phyloP scores from a whole-genome alignment of 2,888 invertebrate genomes.

The Linnaemya vulpina region DNA sequence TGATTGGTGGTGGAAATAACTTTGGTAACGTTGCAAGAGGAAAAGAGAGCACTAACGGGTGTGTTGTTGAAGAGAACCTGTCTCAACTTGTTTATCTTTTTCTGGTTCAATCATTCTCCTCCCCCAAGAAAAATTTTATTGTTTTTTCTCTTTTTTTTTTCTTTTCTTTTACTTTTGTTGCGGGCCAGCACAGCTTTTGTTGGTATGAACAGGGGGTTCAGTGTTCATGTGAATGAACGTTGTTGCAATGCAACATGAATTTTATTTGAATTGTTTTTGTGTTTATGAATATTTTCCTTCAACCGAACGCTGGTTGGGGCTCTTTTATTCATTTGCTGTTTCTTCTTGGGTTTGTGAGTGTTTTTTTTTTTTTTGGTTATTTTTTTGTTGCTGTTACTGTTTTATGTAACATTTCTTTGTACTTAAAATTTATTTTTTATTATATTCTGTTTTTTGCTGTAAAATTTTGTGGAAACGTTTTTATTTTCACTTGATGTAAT shows the following conservation, averaged over 20 bases:
- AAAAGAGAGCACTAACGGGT: constrained; percentile 3
- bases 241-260: background rate
- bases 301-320: constrained; percentile 29
- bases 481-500: constrained; percentile 49
- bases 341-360: constrained; percentile 22
- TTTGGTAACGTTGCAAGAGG: background rate
- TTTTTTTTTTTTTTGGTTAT: background rate
- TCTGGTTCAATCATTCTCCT: constrained; percentile 38
- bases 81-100: background rate
- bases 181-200: constrained; percentile 4
- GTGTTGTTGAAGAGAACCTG: constrained; percentile 7
- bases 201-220: background rate
- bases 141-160: constrained; percentile 19
- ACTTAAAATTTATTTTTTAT: no score
- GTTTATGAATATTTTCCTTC: constrained; percentile 1
- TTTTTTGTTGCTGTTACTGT: background rate
- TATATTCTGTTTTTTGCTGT: constrained; percentile 26
- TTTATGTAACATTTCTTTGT: constrained; percentile 52
- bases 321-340: constrained; percentile 38
- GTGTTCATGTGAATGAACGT: background rate
- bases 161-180: constrained; percentile 2
- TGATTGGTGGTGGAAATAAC: background rate
- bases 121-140: constrained; percentile 1
- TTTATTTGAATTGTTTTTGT: constrained; percentile 3
- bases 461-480: constrained; percentile 43